Percentiles rank a stretch among this genome's conserved stretches.
phyloP scores from a whole-genome alignment of 2,888 invertebrate genomes.

The Cyaniris semiargus region DNA sequence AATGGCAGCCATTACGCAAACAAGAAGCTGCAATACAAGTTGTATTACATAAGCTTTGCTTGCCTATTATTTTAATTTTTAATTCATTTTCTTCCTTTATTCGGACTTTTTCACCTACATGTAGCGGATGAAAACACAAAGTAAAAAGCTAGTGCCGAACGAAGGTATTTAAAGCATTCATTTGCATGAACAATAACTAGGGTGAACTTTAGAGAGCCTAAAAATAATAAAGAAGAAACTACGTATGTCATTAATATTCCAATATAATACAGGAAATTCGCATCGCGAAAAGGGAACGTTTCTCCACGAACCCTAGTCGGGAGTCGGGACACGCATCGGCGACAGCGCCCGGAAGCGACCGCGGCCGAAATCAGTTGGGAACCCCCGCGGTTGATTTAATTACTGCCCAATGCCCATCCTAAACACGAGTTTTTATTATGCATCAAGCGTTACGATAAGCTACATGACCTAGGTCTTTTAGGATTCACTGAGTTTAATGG shows the following conservation, averaged over 20 bases:
- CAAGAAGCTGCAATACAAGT: neutral
- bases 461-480: neutral
- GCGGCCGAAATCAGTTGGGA: constrained; percentile 1
- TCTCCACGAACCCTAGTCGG: neutral
- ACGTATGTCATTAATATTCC: neutral
- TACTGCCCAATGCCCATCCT: constrained; percentile 11
- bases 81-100: neutral
- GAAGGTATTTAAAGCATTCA: neutral
- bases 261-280: neutral
- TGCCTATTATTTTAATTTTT: neutral
- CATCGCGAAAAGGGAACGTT: neutral
- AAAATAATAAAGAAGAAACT: neutral
- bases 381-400: constrained; percentile 3
- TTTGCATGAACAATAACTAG: neutral
- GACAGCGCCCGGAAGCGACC: neutral
- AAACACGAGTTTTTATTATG: neutral
- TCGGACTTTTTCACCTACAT: neutral
- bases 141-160: no score
- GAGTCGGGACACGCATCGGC: neutral
- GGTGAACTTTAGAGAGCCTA: neutral
- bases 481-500: neutral
- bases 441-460: neutral
- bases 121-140: neutral
- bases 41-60: neutral
- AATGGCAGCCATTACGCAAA: neutral